phyloP scores from a whole-genome alignment of 2,888 invertebrate genomes.

The Phengaris alcon region DNA sequence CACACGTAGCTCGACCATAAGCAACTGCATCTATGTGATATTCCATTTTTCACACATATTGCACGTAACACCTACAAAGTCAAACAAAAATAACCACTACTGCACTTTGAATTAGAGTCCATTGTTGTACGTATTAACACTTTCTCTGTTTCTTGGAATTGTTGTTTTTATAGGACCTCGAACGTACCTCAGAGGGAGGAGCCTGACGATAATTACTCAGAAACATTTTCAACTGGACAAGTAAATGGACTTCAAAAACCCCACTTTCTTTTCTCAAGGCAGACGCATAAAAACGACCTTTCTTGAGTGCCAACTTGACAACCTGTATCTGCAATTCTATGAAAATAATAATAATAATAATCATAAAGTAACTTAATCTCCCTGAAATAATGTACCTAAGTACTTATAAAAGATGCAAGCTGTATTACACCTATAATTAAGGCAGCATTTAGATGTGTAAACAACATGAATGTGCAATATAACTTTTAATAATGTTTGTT shows the following conservation, averaged over 20 bases:
- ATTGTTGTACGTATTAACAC: not conserved
- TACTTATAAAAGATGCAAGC: too few species aligned
- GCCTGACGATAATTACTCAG: conserved; percentile 6
- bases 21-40: not conserved
- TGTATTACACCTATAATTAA: too few species aligned
- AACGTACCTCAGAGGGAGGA: conserved; percentile 11
- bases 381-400: too few species aligned
- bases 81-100: not conserved
- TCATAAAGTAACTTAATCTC: too few species aligned
- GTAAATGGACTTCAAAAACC: not conserved
- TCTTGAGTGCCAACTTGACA: not conserved
- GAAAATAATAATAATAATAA: too few species aligned
- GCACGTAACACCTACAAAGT: not conserved
- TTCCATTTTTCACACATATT: conserved; percentile 19
- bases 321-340: not conserved
- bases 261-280: conserved; percentile 6
- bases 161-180: conserved; percentile 16
- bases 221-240: conserved; percentile 26
- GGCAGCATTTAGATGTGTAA: too few species aligned
- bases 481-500: too few species aligned
- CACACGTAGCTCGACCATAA: conserved; percentile 7
- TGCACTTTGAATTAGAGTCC: not conserved
- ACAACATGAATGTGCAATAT: too few species aligned
- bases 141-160: conserved; percentile 7
- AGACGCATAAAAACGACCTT: not conserved